Evolutionary conservation across 2,888 invertebrate species (phyloP), one percentile per base, ranked within the genome.

Genomic region (Cecidostiba fungosa): DNA sequence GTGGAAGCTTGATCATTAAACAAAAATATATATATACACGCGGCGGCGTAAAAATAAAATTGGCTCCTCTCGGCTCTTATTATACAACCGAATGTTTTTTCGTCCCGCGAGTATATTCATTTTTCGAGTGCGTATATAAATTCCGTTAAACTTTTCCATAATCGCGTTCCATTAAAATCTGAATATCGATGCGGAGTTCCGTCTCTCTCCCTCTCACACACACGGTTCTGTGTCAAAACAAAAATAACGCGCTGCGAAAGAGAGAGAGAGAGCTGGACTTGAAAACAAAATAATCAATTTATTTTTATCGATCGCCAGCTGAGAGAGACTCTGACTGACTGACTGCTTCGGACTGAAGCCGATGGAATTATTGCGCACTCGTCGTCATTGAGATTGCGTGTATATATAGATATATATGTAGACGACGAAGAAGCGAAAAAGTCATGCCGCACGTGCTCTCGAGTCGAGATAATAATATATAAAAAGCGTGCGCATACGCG

Each of bases 161-260:
- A 80, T 80, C 54, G 72, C 54, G 72, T 54, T 72, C 78, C 50
- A 54, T 72, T 80, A 16, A 39, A 72, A 36, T 12, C 23, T 72
- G 54, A 54, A 70, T 80, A 80, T 72, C 14, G 47, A 69, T 78
- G n/a, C n/a, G n/a, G 29, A 77, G 39, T 62, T 62, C 23, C 77
- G 62, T n/a, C 16, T 69, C 43, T 43, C 43, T 0, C 43, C 12
- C 43, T 39, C 39, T 36, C 36, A 6, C 5, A 6, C 36, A n/a
- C n/a, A n/a, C n/a, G n/a, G 32, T 43, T 10, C 43, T 43, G 10
- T 43, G 72, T 39, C 72, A 43, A 72, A 72, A 72, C 70, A 70
- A n/a, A 72, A 43, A 72, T 23, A 12, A 39, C n/a, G n/a, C 36
- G 8, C n/a, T 36, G n/a, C 69, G 69, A 12, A 6, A 6, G 43